Conservation (phyloP, 53 echinoderm and acorn worm species). For the Hippasteria phrygiana region DNA sequence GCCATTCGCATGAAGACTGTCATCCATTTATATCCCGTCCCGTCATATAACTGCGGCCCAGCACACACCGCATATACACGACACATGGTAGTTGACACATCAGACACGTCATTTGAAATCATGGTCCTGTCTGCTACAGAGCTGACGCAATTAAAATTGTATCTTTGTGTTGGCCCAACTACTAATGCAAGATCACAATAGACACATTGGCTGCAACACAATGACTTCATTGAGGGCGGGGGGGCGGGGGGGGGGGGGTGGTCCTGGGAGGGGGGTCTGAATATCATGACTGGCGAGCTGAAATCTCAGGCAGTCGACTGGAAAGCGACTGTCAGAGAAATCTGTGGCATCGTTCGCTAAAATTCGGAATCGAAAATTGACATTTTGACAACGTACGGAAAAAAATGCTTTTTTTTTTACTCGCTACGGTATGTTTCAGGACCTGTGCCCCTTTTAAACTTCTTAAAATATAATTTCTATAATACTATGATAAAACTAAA, state of each 20-base stretch:
- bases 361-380: neutral
- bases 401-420: neutral
- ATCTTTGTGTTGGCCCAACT: neutral
- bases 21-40: conserved; percentile 25
- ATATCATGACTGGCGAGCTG: neutral
- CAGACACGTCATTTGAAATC: neutral
- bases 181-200: conserved; percentile 11
- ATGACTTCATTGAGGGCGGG: neutral
- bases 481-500: too few species aligned
- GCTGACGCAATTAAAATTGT: conserved; percentile 47
- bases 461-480: too few species aligned
- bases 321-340: conserved; percentile 26
- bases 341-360: conserved; percentile 1
- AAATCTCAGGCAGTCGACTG: neutral
- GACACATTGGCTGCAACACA: neutral
- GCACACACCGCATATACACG: neutral
- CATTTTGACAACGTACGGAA: neutral
- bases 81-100: conserved; percentile 57
- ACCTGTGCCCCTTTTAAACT: too few species aligned
- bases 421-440: too few species aligned
- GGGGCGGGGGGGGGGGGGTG: neutral
- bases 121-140: neutral
- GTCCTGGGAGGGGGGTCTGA: neutral
- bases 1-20: conserved; percentile 3
- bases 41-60: neutral